These are phyloP conservation scores for Pogonus chalceus DNA, from an alignment of 1,140 invertebrate species.

Conservation along the genomic window DNA sequence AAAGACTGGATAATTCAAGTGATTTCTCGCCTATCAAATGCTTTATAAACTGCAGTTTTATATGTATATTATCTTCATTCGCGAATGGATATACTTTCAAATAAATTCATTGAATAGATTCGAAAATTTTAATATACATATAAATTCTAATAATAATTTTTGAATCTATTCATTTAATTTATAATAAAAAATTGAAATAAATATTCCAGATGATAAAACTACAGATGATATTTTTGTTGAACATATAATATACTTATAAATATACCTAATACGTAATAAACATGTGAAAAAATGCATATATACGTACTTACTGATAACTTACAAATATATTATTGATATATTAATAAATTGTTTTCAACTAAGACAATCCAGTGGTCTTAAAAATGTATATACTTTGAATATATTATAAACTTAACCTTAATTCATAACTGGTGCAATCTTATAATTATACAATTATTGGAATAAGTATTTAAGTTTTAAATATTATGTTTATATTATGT, in stretches of 20 bases:
- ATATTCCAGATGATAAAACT: no score
- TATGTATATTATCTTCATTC: background rate
- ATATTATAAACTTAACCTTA: background rate
- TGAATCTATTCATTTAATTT: no score
- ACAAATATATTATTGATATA: background rate
- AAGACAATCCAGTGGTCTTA: conserved; percentile 1
- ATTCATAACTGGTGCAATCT: conserved; percentile 2
- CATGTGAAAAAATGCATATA: background rate
- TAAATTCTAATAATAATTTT: no score
- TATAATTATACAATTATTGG: background rate
- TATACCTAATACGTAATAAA: conserved; percentile 1
- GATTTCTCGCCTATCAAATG: background rate
- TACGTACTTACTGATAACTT: conserved; percentile 3
- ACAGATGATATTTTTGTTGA: no score
- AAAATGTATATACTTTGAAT: conserved; percentile 4
- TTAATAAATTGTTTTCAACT: background rate
- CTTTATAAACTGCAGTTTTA: background rate
- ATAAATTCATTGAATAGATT: no score
- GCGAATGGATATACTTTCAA: no score
- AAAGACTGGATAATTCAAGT: background rate
- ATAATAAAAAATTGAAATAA: no score
- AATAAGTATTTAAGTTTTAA: no score
- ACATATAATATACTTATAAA: no score
- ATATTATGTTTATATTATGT: background rate
- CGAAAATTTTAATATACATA: no score